phyloP scores from a whole-genome alignment of 23 tunicate genomes.

The Trididemnum miniatum region DNA sequence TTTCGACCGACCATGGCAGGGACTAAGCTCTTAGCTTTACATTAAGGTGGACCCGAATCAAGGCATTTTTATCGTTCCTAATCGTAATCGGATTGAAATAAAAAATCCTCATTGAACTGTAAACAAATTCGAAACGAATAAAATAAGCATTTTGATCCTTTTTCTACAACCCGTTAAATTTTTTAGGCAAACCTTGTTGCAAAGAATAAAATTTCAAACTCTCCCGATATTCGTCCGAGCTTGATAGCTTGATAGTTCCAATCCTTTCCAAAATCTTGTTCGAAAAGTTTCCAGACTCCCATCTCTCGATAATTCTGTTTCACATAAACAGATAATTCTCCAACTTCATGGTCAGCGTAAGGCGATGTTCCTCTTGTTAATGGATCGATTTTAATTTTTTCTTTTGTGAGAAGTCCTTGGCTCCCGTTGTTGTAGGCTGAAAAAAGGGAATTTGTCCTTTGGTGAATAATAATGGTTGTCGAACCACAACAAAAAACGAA shows the following conservation, averaged over 20 bases:
- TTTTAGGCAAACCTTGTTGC: conserved; percentile 90
- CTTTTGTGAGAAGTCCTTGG: not conserved
- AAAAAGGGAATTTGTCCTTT: no score
- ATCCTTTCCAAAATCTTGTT: conserved; percentile 66
- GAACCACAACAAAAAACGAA: no score
- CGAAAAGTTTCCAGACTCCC: conserved; percentile 66
- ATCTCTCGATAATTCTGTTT: conserved; percentile 67
- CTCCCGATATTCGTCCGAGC: conserved; percentile 65
- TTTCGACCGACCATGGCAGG: no score
- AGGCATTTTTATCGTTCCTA: no score
- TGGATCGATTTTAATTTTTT: conserved; percentile 16
- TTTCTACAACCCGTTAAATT: no score
- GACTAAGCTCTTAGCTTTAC: no score
- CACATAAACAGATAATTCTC: conserved; percentile 67
- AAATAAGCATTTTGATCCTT: no score
- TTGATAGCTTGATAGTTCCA: conserved; percentile 63
- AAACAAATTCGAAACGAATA: no score
- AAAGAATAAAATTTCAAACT: conserved; percentile 68
- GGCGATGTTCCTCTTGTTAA: conserved; percentile 54
- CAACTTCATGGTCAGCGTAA: conserved; percentile 83
- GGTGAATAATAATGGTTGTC: no score
- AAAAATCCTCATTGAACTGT: no score
- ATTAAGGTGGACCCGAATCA: no score
- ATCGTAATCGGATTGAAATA: no score
- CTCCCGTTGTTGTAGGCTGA: not conserved